Evolutionary conservation across 1,140 invertebrate species (phyloP).

Genomic region (Drosophila serrata): DNA sequence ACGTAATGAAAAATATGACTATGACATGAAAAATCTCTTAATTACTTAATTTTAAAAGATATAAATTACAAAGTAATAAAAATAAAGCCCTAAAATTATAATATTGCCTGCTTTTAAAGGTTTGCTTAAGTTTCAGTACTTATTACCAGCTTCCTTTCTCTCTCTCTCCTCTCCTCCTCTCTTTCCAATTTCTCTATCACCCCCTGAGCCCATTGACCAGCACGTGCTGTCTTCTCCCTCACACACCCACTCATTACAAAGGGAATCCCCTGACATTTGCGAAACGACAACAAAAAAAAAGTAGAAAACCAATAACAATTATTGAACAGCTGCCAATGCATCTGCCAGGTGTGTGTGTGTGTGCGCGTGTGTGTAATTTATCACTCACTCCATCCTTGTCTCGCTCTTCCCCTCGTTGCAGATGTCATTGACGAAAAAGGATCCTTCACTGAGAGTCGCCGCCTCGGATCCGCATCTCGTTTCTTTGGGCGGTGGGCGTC

Average conservation of each 20-base stretch:
- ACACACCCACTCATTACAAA: constrained; percentile 18
- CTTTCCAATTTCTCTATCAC: not conserved
- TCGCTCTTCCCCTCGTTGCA: constrained; percentile 50
- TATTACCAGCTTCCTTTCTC: not conserved
- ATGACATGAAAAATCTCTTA: not conserved
- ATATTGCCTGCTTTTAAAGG: too few relatives aligned
- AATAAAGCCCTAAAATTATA: too few relatives aligned
- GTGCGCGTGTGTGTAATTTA: constrained; percentile 14
- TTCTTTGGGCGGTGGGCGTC: constrained; percentile 93
- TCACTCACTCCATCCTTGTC: constrained; percentile 3
- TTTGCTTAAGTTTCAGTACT: too few relatives aligned
- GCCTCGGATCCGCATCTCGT: constrained; percentile 95
- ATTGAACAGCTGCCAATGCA: constrained; percentile 51
- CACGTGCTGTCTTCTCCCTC: constrained; percentile 35
- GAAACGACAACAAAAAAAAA: constrained; percentile 19
- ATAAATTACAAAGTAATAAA: too few relatives aligned
- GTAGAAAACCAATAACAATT: constrained; percentile 60
- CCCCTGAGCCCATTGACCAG: not conserved
- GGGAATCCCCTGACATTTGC: constrained; percentile 33
- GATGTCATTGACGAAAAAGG: constrained; percentile 85
- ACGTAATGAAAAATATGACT: not conserved
- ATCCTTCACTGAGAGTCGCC: constrained; percentile 88
- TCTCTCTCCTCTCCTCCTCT: not conserved
- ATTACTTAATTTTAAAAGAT: too few relatives aligned
- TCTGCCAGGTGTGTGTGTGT: constrained; percentile 20